A percentile compares a stretch with the other conserved stretches of the same genome.
These are phyloP conservation scores for Carettochelys insculpta DNA, from an alignment of 2,113 vertebrate species.

Conservation along the genomic window DNA sequence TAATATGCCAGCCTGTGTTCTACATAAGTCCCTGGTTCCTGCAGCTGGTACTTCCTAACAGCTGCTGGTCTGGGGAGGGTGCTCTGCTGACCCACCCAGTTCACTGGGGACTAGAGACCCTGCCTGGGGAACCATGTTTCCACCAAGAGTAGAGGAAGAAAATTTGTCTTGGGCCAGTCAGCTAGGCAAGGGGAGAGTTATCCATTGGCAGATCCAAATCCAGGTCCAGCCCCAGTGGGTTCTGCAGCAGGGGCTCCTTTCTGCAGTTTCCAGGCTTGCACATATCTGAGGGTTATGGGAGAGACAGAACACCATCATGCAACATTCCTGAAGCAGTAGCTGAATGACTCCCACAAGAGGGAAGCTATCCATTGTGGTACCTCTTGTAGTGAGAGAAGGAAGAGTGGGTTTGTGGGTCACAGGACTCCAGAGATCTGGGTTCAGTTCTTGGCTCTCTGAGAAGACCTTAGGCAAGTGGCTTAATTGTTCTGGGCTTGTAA, in stretches of 20 bases:
- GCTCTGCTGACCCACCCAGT: not conserved
- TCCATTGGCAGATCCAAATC: not conserved
- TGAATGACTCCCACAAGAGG: fast-evolving
- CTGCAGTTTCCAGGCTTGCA: not conserved
- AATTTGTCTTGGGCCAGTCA: too few species aligned
- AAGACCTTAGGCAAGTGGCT: not conserved
- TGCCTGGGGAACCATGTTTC: not conserved
- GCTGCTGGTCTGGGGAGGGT: not conserved
- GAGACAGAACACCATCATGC: not conserved
- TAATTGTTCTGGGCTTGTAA: not conserved
- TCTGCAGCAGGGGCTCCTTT: not conserved
- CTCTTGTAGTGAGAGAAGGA: not conserved
- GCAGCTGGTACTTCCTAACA: not conserved
- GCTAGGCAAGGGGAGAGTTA: not conserved
- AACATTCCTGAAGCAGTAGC: not conserved
- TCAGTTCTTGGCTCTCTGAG: not conserved
- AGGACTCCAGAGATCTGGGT: not conserved
- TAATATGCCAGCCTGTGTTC: too few species aligned
- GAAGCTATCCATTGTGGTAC: not conserved
- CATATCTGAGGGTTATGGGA: not conserved
- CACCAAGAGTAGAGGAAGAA: not conserved
- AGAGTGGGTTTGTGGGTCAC: not conserved
- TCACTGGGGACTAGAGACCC: not conserved
- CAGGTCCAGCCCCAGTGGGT: not conserved
- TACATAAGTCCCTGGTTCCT: not conserved